phyloP scores from a whole-genome alignment of 2,113 vertebrate genomes.

The Gopherus evgoodei region DNA sequence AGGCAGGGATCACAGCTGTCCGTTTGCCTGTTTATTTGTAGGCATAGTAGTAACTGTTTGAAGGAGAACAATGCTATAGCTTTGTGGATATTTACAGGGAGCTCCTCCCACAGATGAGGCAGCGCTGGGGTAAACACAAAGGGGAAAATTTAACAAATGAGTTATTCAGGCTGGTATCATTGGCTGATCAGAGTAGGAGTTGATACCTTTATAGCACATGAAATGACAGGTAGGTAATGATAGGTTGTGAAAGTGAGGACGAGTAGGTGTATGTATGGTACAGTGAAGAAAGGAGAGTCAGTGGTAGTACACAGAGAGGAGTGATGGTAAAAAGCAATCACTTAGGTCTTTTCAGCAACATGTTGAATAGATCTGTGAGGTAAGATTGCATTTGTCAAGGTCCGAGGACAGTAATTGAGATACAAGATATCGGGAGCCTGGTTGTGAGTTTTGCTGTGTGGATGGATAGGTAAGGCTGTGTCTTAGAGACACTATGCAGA shows the following conservation, averaged over 20 bases:
- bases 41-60: background rate
- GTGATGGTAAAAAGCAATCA: background rate
- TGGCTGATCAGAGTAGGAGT: background rate
- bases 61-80: no score
- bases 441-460: background rate
- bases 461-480: background rate
- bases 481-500: background rate
- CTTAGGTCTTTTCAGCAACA: no score
- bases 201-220: background rate
- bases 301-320: background rate
- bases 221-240: background rate
- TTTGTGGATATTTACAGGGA: background rate
- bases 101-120: accelerated
- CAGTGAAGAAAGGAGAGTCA: background rate
- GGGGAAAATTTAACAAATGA: background rate
- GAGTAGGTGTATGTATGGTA: background rate
- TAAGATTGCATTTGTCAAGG: no score
- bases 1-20: background rate
- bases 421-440: background rate
- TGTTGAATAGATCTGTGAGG: no score
- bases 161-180: background rate
- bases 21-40: background rate
- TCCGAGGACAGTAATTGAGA: background rate
- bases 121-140: background rate
- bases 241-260: background rate